Percentiles rank a stretch among this genome's conserved stretches.
phyloP scores from a whole-genome alignment of 2,888 invertebrate genomes.

The Congeria kusceri region DNA sequence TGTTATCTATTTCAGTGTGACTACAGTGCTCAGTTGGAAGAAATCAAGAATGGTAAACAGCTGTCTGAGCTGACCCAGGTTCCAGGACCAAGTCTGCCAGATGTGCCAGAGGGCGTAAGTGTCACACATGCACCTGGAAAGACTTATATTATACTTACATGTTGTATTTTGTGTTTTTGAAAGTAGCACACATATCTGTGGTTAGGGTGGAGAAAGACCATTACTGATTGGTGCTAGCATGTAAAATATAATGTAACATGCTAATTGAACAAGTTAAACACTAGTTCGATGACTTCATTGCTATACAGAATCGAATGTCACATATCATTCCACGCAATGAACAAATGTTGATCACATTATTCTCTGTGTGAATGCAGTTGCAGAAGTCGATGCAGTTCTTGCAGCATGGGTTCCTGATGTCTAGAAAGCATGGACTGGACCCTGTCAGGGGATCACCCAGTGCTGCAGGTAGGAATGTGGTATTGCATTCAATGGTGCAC shows the following conservation, averaged over 20 bases:
- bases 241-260: too few relatives aligned
- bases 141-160: too few relatives aligned
- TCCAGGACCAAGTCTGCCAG: constrained; percentile 61
- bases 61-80: constrained; percentile 65
- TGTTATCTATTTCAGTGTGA: constrained; percentile 58
- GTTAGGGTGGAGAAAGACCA: too few relatives aligned
- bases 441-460: too few relatives aligned
- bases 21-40: constrained; percentile 60
- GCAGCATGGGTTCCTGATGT: constrained; percentile 39
- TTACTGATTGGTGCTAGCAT: too few relatives aligned
- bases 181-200: too few relatives aligned
- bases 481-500: neutral
- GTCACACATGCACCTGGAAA: neutral
- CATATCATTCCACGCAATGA: too few relatives aligned
- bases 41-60: constrained; percentile 52
- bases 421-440: constrained; percentile 23
- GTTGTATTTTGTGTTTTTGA: too few relatives aligned
- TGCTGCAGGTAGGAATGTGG: constrained; percentile 6
- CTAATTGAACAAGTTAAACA: too few relatives aligned
- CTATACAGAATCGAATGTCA: too few relatives aligned
- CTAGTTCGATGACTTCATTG: too few relatives aligned
- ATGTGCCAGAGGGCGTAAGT: constrained; percentile 58
- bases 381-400: constrained; percentile 29
- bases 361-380: neutral
- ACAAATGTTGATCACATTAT: too few relatives aligned